Evolutionary conservation across 2,797 vertebrate genomes (phyloP).

Genomic region (Malacoraja senta): DNA sequence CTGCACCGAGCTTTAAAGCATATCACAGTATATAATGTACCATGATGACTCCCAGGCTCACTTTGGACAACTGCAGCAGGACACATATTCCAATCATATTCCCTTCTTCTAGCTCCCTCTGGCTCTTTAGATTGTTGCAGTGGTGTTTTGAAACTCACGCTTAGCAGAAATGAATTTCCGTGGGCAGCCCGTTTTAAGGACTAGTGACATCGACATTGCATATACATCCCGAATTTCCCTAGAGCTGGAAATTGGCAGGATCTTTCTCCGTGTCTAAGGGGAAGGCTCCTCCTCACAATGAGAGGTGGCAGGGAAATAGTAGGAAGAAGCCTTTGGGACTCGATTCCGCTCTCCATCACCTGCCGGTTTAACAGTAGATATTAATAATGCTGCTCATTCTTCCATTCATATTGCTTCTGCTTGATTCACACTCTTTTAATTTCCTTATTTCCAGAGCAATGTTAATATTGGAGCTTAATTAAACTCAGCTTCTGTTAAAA

Average conservation of each 20-base stretch:
- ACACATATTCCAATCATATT: not conserved
- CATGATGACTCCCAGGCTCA: too few relatives aligned
- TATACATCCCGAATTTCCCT: not conserved
- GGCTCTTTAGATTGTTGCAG: not conserved
- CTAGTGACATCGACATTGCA: not conserved
- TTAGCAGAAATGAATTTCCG: not conserved
- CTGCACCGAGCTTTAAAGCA: too few relatives aligned
- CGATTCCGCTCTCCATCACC: not conserved
- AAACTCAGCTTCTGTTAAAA: constrained; percentile 23
- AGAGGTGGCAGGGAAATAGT: not conserved
- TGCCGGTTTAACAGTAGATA: not conserved
- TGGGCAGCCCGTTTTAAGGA: not conserved
- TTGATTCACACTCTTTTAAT: constrained; percentile 24
- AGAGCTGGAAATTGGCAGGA: not conserved
- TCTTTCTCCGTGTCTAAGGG: not conserved
- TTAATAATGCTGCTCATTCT: constrained; percentile 5
- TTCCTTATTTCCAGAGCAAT: constrained; percentile 22
- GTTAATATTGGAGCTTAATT: constrained; percentile 30
- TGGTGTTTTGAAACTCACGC: not conserved
- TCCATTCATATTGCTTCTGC: constrained; percentile 8
- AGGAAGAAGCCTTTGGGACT: not conserved
- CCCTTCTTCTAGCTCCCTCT: not conserved
- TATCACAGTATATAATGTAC: too few relatives aligned
- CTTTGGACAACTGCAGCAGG: not conserved
- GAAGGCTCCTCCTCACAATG: not conserved